Evolutionary conservation across 2,113 vertebrate genomes (phyloP).

Genomic region (Sisor rabdophorus): DNA sequence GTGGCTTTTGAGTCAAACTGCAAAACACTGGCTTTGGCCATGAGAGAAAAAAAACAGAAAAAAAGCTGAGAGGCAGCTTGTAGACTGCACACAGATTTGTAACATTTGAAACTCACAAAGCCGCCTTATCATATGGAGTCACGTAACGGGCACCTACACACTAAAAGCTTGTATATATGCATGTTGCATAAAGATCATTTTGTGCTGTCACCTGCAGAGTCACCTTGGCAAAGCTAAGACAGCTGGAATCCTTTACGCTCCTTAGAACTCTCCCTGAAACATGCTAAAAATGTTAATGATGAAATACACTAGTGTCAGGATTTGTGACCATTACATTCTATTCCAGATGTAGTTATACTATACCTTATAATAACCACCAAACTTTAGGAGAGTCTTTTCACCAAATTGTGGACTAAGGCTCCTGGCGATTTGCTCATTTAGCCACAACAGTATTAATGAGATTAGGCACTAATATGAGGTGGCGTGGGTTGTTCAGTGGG

Average conservation of each 20-base stretch:
- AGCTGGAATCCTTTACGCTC: not conserved
- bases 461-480: no score
- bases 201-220: slow-evolving; percentile 36
- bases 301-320: not conserved
- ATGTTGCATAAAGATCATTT: slow-evolving; percentile 36
- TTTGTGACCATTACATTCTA: no score
- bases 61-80: slow-evolving; percentile 31
- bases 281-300: not conserved
- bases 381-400: no score
- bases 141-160: slow-evolving; percentile 25
- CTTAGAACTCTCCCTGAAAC: not conserved
- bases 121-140: slow-evolving; percentile 22
- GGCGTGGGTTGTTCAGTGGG: no score
- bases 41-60: slow-evolving; percentile 21
- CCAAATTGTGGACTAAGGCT: no score
- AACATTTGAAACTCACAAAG: slow-evolving; percentile 20
- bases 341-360: no score
- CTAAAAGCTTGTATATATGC: not conserved
- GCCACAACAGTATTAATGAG: no score
- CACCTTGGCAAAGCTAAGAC: slow-evolving; percentile 28
- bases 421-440: no score
- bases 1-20: slow-evolving; percentile 2
- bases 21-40: slow-evolving; percentile 28
- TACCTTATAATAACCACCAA: no score
- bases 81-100: slow-evolving; percentile 25